Conservation (phyloP, 1,140 invertebrate species). For the Drosophila pachea region DNA sequence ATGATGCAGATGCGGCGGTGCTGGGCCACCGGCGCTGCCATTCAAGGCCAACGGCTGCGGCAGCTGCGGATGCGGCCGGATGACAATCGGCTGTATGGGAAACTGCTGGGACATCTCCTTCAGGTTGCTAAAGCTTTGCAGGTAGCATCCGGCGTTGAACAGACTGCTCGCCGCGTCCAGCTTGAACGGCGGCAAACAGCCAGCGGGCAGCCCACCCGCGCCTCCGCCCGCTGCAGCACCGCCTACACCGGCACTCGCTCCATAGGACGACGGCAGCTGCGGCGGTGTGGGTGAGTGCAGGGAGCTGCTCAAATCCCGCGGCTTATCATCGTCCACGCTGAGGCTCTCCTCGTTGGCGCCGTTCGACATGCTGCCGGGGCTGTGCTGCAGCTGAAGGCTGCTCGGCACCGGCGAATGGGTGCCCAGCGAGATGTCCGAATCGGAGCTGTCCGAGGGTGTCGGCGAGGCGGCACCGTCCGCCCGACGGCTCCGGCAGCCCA, state of each 20-base stretch:
- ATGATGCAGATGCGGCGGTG: slow-evolving; percentile 79
- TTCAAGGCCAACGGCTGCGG: slow-evolving; percentile 74
- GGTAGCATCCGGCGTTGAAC: slow-evolving; percentile 77
- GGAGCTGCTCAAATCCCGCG: slow-evolving; percentile 66
- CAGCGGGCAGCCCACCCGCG: slow-evolving; percentile 33
- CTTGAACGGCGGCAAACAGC: slow-evolving; percentile 70
- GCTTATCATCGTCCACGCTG: slow-evolving; percentile 77
- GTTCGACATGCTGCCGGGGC: slow-evolving; percentile 77
- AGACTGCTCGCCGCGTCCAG: slow-evolving; percentile 68
- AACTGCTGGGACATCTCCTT: slow-evolving; percentile 78
- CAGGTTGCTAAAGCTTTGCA: slow-evolving; percentile 77
- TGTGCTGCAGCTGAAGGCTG: slow-evolving; percentile 76
- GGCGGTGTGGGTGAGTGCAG: slow-evolving; percentile 57
- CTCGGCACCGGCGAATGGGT: slow-evolving; percentile 81
- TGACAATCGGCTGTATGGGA: slow-evolving; percentile 77
- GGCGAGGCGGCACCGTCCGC: slow-evolving; percentile 74
- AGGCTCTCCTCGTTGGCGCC: slow-evolving; percentile 76
- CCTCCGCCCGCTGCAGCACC: slow-evolving; percentile 6
- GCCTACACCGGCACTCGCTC: slow-evolving; percentile 17
- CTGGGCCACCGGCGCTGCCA: slow-evolving; percentile 52
- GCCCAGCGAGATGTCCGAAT: slow-evolving; percentile 81
- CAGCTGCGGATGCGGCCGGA: slow-evolving; percentile 77
- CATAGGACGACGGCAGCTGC: slow-evolving; percentile 51
- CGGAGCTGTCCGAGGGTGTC: slow-evolving; percentile 79
- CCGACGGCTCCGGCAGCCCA: slow-evolving; percentile 66